These are phyloP conservation scores for Pelusios castaneus DNA, from an alignment of 2,113 vertebrate genomes.

Conservation along the genomic window DNA sequence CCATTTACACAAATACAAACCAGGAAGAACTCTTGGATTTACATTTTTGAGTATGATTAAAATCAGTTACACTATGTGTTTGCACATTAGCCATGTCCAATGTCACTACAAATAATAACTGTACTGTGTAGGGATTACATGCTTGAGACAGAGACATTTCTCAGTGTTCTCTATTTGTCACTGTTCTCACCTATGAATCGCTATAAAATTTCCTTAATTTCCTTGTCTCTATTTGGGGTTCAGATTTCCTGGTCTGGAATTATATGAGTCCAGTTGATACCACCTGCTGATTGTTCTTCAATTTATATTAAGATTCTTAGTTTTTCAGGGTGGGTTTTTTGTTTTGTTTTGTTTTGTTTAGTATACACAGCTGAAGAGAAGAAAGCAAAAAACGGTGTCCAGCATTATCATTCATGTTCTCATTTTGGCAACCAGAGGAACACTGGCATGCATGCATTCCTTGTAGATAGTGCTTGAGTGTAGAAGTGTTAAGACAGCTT, in stretches of 20 bases:
- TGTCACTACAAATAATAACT: slow-evolving; percentile 6
- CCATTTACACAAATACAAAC: neutral
- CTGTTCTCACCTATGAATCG: slow-evolving; percentile 43
- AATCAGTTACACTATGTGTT: neutral
- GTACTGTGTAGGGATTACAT: slow-evolving; percentile 37
- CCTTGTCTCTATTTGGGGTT: slow-evolving; percentile 8
- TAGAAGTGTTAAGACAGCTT: slow-evolving; percentile 47
- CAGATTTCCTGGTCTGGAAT: slow-evolving; percentile 31
- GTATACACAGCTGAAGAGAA: slow-evolving; percentile 60
- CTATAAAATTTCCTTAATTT: slow-evolving; percentile 47
- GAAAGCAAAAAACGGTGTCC: slow-evolving; percentile 60
- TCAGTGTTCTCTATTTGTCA: slow-evolving; percentile 30
- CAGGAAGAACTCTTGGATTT: neutral
- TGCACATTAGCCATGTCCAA: neutral
- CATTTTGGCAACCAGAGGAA: slow-evolving; percentile 43
- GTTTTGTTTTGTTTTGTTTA: no score
- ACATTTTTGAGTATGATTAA: neutral
- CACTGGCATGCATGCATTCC: slow-evolving; percentile 67
- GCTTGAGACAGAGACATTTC: slow-evolving; percentile 5
- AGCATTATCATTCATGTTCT: slow-evolving; percentile 59
- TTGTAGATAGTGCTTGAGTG: slow-evolving; percentile 47
- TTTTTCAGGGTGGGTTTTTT: slow-evolving; percentile 26
- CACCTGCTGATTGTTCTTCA: slow-evolving; percentile 47
- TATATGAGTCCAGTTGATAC: slow-evolving; percentile 51
- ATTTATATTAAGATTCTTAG: slow-evolving; percentile 46